phyloP scores from a whole-genome alignment of 2,888 invertebrate species.

The Lasioglossum calceatum region DNA sequence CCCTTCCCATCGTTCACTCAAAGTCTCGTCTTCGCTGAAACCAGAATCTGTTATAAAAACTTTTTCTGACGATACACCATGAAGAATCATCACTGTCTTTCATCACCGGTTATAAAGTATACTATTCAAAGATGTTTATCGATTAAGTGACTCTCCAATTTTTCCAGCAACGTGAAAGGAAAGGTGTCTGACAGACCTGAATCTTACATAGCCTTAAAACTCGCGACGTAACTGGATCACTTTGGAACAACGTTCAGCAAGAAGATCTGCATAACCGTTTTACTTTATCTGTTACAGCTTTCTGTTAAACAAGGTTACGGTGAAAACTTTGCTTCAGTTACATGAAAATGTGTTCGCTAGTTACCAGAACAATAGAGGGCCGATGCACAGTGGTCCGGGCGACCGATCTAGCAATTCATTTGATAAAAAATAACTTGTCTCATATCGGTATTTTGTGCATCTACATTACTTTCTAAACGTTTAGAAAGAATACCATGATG shows the following conservation, averaged over 20 bases:
- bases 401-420: too few relatives aligned
- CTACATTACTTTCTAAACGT: too few relatives aligned
- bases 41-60: neutral
- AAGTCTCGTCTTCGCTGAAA: neutral
- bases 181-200: neutral
- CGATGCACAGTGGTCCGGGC: too few relatives aligned
- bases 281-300: neutral
- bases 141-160: neutral
- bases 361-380: neutral
- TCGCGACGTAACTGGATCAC: neutral
- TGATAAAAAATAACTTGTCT: too few relatives aligned
- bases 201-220: neutral
- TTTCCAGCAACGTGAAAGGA: neutral
- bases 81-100: neutral
- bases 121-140: neutral
- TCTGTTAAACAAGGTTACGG: neutral
- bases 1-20: neutral
- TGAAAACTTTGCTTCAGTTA: neutral
- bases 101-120: neutral
- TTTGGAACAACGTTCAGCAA: neutral
- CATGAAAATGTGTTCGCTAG: neutral
- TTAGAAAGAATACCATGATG: too few relatives aligned
- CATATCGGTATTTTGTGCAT: too few relatives aligned
- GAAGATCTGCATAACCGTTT: neutral
- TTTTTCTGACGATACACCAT: neutral